Conservation (phyloP, 2,797 vertebrate species). For the Schizopygopsis pylzovi region DNA sequence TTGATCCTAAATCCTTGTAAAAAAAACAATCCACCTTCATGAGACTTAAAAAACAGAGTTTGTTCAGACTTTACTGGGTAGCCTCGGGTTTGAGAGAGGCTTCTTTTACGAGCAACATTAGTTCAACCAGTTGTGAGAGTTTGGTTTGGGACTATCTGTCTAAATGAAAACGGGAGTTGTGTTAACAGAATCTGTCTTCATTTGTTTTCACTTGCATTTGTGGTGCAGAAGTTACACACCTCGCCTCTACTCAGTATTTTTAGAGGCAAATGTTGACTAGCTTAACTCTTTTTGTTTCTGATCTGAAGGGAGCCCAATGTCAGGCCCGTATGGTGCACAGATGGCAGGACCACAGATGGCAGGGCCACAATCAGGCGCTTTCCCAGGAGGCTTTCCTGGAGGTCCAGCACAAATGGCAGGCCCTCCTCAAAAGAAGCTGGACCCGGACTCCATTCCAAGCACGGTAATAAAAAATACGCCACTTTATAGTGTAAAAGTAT, state of each 20-base stretch:
- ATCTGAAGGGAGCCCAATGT: slow-evolving; percentile 28
- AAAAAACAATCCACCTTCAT: not conserved
- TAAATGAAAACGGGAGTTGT: not conserved
- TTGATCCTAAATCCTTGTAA: not conserved
- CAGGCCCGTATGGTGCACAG: slow-evolving; percentile 84
- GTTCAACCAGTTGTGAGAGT: not conserved
- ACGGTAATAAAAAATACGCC: slow-evolving; percentile 90
- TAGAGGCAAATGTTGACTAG: not conserved
- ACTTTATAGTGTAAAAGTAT: slow-evolving; percentile 86
- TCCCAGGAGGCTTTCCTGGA: slow-evolving; percentile 64
- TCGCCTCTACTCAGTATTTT: not conserved
- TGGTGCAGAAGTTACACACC: not conserved
- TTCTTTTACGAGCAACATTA: not conserved
- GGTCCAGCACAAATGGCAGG: slow-evolving; percentile 79
- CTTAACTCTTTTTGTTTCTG: not conserved
- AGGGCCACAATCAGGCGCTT: slow-evolving; percentile 55
- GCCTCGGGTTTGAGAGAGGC: not conserved
- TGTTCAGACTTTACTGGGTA: not conserved
- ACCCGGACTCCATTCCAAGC: slow-evolving; percentile 93
- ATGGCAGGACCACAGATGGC: slow-evolving; percentile 79
- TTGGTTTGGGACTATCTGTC: not conserved
- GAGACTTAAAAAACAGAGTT: not conserved
- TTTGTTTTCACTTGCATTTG: not conserved
- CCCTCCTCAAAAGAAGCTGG: slow-evolving; percentile 89
- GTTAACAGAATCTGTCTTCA: not conserved